These are phyloP conservation scores for Clarias magur DNA, from an alignment of 2,113 vertebrate species.

Conservation along the genomic window DNA sequence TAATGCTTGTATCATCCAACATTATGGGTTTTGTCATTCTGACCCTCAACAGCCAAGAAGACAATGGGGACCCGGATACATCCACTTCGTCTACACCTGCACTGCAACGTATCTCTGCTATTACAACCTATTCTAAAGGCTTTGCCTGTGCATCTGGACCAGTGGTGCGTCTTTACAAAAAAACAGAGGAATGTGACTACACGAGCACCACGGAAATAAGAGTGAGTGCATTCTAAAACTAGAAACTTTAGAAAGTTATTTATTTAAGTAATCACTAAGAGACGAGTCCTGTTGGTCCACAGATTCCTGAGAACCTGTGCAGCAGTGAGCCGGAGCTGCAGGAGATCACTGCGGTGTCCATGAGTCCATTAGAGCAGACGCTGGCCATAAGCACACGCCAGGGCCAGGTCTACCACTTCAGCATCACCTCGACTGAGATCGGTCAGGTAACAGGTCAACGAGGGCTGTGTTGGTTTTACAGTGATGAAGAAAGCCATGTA, in stretches of 20 bases:
- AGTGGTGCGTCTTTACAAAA: constrained; percentile 84
- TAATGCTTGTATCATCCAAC: neutral
- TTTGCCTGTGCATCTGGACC: constrained; percentile 85
- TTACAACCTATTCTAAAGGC: constrained; percentile 84
- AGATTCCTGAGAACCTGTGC: neutral
- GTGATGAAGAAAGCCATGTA: neutral
- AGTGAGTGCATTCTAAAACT: constrained; percentile 67
- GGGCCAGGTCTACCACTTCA: constrained; percentile 84
- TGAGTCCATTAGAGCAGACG: constrained; percentile 81
- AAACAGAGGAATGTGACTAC: constrained; percentile 74
- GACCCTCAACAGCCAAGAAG: constrained; percentile 54
- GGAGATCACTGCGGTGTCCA: neutral
- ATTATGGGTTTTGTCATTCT: neutral
- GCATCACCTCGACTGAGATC: constrained; percentile 73
- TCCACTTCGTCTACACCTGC: neutral
- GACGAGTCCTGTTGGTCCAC: neutral
- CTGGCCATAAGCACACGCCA: constrained; percentile 79
- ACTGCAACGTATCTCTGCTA: constrained; percentile 71
- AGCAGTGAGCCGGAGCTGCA: neutral
- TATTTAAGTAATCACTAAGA: too few species aligned
- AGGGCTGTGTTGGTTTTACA: neutral
- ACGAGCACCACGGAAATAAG: constrained; percentile 78
- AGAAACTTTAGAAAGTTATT: neutral
- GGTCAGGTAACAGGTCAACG: constrained; percentile 53
- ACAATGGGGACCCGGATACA: constrained; percentile 40